Percentiles rank a stretch among this genome's conserved stretches.
phyloP scores from a whole-genome alignment of 2,113 vertebrate species.

The Hippocampus comes region DNA sequence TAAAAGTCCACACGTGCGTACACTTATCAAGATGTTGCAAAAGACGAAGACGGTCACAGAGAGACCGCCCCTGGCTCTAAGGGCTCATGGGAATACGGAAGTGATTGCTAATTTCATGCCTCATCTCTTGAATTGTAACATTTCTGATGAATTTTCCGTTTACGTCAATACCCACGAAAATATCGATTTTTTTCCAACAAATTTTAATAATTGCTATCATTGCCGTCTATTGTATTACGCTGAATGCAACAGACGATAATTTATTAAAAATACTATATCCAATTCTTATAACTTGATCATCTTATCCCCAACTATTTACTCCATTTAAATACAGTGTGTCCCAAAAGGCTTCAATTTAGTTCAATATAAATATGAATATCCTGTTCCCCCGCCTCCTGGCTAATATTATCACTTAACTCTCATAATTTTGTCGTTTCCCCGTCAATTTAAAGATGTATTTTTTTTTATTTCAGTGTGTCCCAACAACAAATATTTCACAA shows the following conservation, averaged over 20 bases:
- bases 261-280: neutral
- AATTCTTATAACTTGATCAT: neutral
- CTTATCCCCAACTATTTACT: neutral
- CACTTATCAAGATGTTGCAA: conserved; percentile 17
- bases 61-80: conserved; percentile 14
- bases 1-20: conserved; percentile 49
- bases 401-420: no score
- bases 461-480: neutral
- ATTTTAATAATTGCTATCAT: neutral
- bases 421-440: no score
- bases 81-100: conserved; percentile 37
- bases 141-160: neutral
- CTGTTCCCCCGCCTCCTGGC: no score
- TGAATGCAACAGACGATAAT: neutral
- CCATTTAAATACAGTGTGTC: neutral
- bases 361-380: no score
- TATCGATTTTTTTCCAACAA: neutral
- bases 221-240: neutral
- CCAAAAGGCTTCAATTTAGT: no score
- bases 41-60: neutral
- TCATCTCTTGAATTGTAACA: neutral
- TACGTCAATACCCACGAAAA: neutral
- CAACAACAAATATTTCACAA: neutral
- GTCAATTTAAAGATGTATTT: no score
- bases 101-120: no score